phyloP scores from a whole-genome alignment of 2,113 vertebrate genomes.

The Megaptera novaeangliae region DNA sequence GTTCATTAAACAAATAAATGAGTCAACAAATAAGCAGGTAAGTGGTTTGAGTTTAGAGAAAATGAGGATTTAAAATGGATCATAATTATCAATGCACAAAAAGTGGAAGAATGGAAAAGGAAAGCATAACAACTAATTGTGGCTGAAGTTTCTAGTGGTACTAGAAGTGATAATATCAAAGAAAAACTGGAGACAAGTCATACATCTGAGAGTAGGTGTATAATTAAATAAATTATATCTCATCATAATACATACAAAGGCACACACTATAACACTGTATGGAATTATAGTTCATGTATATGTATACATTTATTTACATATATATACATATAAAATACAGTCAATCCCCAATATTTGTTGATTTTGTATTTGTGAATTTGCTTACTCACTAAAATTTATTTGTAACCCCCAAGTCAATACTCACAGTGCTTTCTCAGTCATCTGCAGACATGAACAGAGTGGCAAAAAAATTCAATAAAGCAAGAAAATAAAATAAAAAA shows the following conservation, averaged over 20 bases:
- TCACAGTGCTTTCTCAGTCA: not conserved
- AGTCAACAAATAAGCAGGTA: not conserved
- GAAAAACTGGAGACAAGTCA: not conserved
- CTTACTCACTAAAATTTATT: not conserved
- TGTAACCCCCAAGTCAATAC: not conserved
- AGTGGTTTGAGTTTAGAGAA: not conserved
- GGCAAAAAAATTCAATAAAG: not conserved
- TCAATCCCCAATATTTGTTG: not conserved
- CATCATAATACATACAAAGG: not conserved
- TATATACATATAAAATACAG: not conserved
- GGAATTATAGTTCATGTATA: not conserved
- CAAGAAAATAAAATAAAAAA: not conserved
- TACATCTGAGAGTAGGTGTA: not conserved
- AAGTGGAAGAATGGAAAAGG: not conserved
- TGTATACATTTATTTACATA: not conserved
- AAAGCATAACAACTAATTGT: not conserved
- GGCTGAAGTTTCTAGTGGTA: not conserved
- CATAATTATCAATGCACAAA: not conserved
- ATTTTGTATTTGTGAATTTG: not conserved
- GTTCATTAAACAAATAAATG: not conserved
- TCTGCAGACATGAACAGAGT: not conserved
- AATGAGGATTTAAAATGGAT: not conserved
- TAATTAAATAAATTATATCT: not conserved
- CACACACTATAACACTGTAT: not conserved
- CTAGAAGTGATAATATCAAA: not conserved